Conservation (phyloP, 1,140 invertebrate genomes). For the Rhynchophorus ferrugineus region DNA sequence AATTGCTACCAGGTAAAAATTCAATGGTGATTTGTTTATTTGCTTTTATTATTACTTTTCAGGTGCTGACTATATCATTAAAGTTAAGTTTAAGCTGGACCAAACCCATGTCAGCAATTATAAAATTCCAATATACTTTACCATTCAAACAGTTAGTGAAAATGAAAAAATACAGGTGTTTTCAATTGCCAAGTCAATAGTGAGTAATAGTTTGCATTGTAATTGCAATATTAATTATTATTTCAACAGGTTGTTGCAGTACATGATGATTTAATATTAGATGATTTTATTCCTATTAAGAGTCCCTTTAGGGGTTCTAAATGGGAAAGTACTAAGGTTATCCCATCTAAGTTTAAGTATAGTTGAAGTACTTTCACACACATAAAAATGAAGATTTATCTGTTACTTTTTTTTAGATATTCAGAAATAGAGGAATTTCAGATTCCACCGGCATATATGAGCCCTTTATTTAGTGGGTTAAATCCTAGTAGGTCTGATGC, state of each 20-base stretch:
- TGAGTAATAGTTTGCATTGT: slow-evolving; percentile 13
- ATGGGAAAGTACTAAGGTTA: slow-evolving; percentile 11
- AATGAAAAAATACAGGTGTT: slow-evolving; percentile 6
- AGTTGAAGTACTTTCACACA: too few relatives aligned
- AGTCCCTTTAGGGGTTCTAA: slow-evolving; percentile 23
- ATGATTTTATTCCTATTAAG: slow-evolving; percentile 4
- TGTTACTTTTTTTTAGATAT: too few relatives aligned
- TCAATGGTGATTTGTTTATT: background rate
- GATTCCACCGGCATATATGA: too few relatives aligned
- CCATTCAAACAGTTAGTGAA: slow-evolving; percentile 10
- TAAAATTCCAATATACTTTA: slow-evolving; percentile 19
- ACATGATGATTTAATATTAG: slow-evolving; percentile 1
- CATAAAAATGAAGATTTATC: too few relatives aligned
- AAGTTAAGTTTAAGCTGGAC: slow-evolving; percentile 11
- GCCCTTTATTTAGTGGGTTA: too few relatives aligned
- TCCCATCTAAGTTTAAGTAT: slow-evolving; percentile 6
- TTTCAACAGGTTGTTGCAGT: slow-evolving; percentile 8
- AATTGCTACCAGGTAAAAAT: background rate
- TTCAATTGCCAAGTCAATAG: slow-evolving; percentile 13
- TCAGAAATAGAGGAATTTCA: too few relatives aligned
- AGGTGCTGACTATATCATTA: slow-evolving; percentile 9
- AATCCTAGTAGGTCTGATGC: too few relatives aligned
- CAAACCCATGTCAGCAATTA: slow-evolving; percentile 12
- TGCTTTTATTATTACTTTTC: slow-evolving; percentile 3
- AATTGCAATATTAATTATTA: background rate